These are phyloP conservation scores for Brachionus rotundiformis DNA, from an alignment of 1,140 invertebrate genomes.

Conservation along the genomic window DNA sequence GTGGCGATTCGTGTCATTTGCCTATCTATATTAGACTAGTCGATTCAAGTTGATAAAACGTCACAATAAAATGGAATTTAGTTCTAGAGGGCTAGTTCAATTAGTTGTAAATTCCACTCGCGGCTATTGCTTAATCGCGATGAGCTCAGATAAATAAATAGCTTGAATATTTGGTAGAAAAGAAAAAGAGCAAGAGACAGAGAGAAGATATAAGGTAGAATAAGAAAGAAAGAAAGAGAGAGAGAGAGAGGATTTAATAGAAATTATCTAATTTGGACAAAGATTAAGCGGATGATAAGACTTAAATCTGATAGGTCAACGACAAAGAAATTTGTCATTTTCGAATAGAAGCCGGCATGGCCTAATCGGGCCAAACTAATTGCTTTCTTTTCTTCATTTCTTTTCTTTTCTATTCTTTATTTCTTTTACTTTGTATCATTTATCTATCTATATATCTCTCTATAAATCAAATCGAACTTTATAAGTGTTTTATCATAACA, in stretches of 20 bases:
- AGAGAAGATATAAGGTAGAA: no score
- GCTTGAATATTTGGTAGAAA: background rate
- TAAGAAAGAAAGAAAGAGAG: background rate
- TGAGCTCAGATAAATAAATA: constrained; percentile 5
- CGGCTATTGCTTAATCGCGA: constrained; percentile 16
- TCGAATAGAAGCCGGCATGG: background rate
- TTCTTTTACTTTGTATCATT: no score
- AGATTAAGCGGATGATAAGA: constrained; percentile 40
- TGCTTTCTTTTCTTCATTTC: no score
- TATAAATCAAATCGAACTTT: no score
- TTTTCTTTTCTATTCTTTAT: no score
- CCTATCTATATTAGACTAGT: background rate
- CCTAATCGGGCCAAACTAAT: background rate
- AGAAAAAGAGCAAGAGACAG: no score
- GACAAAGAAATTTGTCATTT: constrained; percentile 19
- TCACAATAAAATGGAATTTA: constrained; percentile 32
- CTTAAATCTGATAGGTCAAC: constrained; percentile 16
- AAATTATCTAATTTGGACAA: constrained; percentile 16
- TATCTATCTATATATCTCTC: no score
- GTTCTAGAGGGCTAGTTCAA: constrained; percentile 3
- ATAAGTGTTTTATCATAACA: no score
- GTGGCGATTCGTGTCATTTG: background rate
- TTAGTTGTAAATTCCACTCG: background rate
- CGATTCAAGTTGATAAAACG: constrained; percentile 27
- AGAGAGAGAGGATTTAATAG: background rate